Base-by-base conservation (phyloP, 2,113 vertebrate genomes). In the Lamprologus tigripictilis region DNA sequence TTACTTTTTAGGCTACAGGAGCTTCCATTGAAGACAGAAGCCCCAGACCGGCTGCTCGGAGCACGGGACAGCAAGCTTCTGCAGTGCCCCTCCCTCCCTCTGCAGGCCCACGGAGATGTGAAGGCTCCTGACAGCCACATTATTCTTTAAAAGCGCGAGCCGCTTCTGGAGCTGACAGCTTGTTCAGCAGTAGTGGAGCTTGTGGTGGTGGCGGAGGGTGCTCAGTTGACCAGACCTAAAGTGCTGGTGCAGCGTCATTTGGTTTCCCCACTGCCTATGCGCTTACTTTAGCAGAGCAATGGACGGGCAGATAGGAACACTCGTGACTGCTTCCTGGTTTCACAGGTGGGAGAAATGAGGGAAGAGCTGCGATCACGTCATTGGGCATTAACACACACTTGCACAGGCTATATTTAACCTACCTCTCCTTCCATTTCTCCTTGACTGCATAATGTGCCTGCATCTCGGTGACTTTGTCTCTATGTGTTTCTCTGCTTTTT, bases 71-170 rank as follows among this genome's bases (percentile, higher is more conserved):
- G 84, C 28, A 3, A 53, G 81, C 79, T 87, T 90, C 92, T 88
- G 92, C 93, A 92, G 88, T 87, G 19, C 85, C 84, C 81, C 90
- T 86, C 94, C 86, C 79, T 78, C 80, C 79, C 84, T 91, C 54
- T 93, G 85, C 84, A 28, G 93, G 88, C 86, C 86, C 21, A n/a
- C 45, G 80, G 90, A 93, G 93, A 96, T 90, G 92, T 82, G 13
- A 94, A 81, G 82, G 82, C 80, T 94, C 90, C 93, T 95, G 96
- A 96, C 95, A 95, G 95, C 89, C 89, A 93, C 96, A 96, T 95
- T 95, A 94, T 94, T 95, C 95, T 96, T 96, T 95, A 95, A 96
- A 96, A 94, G 96, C 89, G 80, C 89, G 89, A 45, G 88, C 88
- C 61, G 71, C 87, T 94, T 86, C 95, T 92, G 90, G 88, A 92